Percentiles rank a stretch among this genome's conserved stretches.
These are phyloP conservation scores for Nephila pilipes DNA, from an alignment of 1,140 invertebrate genomes.

Conservation along the genomic window DNA sequence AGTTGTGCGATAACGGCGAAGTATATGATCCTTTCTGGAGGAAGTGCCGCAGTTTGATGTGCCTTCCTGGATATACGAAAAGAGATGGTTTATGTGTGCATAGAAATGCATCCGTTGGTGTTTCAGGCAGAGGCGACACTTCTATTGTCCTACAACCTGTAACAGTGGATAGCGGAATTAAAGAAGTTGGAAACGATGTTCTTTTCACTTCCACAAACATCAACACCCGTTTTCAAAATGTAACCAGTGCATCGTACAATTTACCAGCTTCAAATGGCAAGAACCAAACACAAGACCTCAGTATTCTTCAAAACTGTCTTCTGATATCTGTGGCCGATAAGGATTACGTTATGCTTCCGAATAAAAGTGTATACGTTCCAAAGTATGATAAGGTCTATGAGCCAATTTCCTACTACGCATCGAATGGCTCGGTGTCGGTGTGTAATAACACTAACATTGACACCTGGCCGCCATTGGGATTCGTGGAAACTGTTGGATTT, in stretches of 20 bases:
- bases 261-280: not conserved
- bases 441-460: constrained; percentile 78
- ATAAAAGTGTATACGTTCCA: constrained; percentile 81
- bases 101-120: not conserved
- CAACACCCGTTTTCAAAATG: not conserved
- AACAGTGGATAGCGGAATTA: not conserved
- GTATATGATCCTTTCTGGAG: constrained; percentile 84
- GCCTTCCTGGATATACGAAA: constrained; percentile 69
- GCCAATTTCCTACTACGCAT: constrained; percentile 79
- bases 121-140: constrained; percentile 29
- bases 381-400: constrained; percentile 80
- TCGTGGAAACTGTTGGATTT: constrained; percentile 82
- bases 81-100: constrained; percentile 14
- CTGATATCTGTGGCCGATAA: constrained; percentile 81
- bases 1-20: constrained; percentile 79
- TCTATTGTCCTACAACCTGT: not conserved
- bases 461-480: constrained; percentile 80
- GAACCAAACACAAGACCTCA: not conserved
- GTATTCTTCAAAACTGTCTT: constrained; percentile 80
- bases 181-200: not conserved
- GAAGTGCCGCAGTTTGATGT: constrained; percentile 82
- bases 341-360: constrained; percentile 81
- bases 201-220: not conserved
- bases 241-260: not conserved
- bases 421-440: constrained; percentile 79